These are phyloP conservation scores for Gnatocerus cornutus DNA, from an alignment of 2,888 invertebrate species.

Conservation along the genomic window DNA sequence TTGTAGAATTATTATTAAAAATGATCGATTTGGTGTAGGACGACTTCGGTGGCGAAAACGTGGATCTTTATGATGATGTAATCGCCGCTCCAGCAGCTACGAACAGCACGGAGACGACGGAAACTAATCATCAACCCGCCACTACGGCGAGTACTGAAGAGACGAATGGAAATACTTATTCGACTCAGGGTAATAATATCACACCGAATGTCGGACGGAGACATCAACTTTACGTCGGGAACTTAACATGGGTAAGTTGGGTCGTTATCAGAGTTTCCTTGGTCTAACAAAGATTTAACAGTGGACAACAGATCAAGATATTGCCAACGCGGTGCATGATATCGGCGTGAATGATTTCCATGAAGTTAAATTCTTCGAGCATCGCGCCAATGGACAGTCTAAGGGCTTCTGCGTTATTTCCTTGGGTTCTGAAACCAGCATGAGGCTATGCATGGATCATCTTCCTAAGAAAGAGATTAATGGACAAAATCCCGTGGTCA, in stretches of 20 bases:
- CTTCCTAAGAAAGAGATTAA: slow-evolving; percentile 96
- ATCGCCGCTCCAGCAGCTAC: slow-evolving; percentile 85
- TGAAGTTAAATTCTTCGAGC: slow-evolving; percentile 99
- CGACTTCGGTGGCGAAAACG: slow-evolving; percentile 89
- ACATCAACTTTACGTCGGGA: slow-evolving; percentile 96
- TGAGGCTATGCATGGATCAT: slow-evolving; percentile 92
- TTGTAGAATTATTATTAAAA: slow-evolving; percentile 22
- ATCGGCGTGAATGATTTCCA: slow-evolving; percentile 94
- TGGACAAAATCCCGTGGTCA: slow-evolving; percentile 95
- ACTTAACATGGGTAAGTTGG: slow-evolving; percentile 94
- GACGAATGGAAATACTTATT: slow-evolving; percentile 82
- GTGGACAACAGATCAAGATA: slow-evolving; percentile 99
- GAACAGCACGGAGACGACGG: slow-evolving; percentile 75
- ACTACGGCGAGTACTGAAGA: slow-evolving; percentile 76
- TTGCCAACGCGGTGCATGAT: slow-evolving; percentile 90
- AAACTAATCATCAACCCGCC: slow-evolving; percentile 74
- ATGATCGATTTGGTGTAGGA: slow-evolving; percentile 72
- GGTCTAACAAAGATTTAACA: slow-evolving; percentile 69
- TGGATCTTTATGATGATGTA: slow-evolving; percentile 96
- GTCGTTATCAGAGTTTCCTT: not conserved
- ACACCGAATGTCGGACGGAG: slow-evolving; percentile 83
- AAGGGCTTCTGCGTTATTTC: slow-evolving; percentile 98
- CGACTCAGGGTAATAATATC: slow-evolving; percentile 80
- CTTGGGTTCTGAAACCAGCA: slow-evolving; percentile 92
- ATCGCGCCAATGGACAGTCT: slow-evolving; percentile 98